Conservation (phyloP, 2,113 vertebrate genomes). For the Nicator chloris region DNA sequence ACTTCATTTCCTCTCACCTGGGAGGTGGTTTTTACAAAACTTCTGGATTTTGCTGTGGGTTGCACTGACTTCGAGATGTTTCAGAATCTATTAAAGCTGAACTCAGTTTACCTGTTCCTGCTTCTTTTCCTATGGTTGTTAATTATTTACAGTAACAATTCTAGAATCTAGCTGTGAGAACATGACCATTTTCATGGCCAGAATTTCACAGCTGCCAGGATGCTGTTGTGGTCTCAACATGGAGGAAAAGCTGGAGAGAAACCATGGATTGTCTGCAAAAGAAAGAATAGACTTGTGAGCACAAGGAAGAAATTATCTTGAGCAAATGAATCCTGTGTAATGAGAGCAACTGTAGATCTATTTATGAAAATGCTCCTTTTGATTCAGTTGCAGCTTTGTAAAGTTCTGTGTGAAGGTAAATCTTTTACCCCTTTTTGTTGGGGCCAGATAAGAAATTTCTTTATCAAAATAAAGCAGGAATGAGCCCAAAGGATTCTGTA, state of each 20-base stretch:
- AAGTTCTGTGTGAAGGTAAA: neutral
- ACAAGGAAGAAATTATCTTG: neutral
- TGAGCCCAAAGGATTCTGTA: neutral
- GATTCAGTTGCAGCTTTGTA: constrained; percentile 3
- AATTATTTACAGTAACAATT: neutral
- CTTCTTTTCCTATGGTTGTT: neutral
- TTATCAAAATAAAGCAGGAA: constrained; percentile 33
- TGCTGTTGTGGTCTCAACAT: neutral
- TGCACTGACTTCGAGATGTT: constrained; percentile 50
- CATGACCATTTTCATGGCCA: neutral
- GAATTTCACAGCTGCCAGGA: neutral
- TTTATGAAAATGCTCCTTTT: neutral
- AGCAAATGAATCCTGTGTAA: constrained; percentile 1
- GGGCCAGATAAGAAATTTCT: neutral
- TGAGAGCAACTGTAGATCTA: neutral
- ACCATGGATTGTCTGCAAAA: neutral
- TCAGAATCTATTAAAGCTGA: constrained; percentile 24
- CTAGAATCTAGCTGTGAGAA: neutral
- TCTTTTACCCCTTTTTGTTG: neutral
- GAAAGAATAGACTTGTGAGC: neutral
- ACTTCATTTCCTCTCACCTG: neutral
- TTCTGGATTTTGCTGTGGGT: constrained; percentile 23
- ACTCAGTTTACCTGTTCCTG: neutral
- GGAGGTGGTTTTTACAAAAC: constrained; percentile 15
- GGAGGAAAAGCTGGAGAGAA: neutral